These are phyloP conservation scores for Notocelia uddmanniana DNA, from an alignment of 2,888 invertebrate species.

Conservation along the genomic window DNA sequence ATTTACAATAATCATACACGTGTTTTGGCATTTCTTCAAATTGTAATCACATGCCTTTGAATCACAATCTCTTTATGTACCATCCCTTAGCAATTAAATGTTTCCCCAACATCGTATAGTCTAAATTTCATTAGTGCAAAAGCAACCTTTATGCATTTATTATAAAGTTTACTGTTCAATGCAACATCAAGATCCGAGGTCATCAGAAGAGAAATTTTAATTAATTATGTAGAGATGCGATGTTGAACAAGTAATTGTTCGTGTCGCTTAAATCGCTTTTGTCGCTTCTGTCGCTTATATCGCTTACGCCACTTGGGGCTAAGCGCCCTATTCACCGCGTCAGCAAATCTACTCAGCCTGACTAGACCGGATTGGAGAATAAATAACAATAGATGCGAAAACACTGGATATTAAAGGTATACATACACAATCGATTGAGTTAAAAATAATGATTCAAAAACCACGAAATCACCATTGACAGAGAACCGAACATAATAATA, in stretches of 20 bases:
- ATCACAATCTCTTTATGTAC: slow-evolving; percentile 13
- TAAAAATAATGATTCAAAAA: too few species aligned
- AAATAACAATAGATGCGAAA: neutral
- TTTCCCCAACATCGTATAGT: neutral
- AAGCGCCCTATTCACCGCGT: slow-evolving; percentile 26
- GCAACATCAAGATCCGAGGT: neutral
- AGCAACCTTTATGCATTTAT: neutral
- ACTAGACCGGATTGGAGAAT: neutral
- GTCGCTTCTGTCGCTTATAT: slow-evolving; percentile 20
- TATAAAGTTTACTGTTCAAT: neutral
- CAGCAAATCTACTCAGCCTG: slow-evolving; percentile 35
- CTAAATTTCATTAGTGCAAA: neutral
- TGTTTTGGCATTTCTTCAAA: slow-evolving; percentile 7
- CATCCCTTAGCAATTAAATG: neutral
- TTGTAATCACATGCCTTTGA: slow-evolving; percentile 31
- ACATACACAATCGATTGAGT: too few species aligned
- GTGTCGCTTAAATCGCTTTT: neutral
- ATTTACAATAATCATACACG: too few species aligned
- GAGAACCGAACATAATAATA: too few species aligned
- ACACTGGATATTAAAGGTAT: too few species aligned
- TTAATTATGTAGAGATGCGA: neutral
- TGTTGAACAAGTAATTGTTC: too few species aligned
- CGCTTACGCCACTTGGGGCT: slow-evolving; percentile 22
- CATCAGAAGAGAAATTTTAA: neutral
- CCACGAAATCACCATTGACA: too few species aligned